These are phyloP conservation scores for Rousettus leschenaultii DNA, from an alignment of 2,113 vertebrate genomes.

Conservation along the genomic window DNA sequence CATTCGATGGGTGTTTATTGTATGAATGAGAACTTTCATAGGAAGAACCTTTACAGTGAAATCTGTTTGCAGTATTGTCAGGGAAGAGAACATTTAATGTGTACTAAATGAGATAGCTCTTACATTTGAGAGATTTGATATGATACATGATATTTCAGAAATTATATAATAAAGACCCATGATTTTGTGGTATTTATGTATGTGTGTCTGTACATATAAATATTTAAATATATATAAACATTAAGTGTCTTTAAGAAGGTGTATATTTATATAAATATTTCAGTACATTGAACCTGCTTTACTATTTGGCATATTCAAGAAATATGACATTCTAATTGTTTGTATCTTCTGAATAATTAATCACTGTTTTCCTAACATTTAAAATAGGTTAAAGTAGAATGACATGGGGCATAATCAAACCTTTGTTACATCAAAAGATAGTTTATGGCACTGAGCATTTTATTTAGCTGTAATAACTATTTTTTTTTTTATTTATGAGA, in stretches of 20 bases:
- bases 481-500: conserved; percentile 25
- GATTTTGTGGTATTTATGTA: background rate
- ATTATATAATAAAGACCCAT: background rate
- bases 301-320: background rate
- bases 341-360: background rate
- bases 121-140: background rate
- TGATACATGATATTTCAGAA: background rate
- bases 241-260: background rate
- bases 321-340: background rate
- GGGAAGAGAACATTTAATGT: background rate
- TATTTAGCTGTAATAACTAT: background rate
- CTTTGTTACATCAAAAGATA: background rate
- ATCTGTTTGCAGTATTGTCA: background rate
- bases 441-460: background rate
- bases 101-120: background rate
- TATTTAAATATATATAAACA: background rate
- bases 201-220: background rate
- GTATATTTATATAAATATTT: conserved; percentile 10
- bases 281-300: background rate
- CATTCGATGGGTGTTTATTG: background rate
- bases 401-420: background rate
- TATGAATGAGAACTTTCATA: background rate
- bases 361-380: background rate
- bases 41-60: background rate
- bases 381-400: background rate